Evolutionary conservation across 1,140 invertebrate genomes (phyloP), one percentile per base, ranked within the genome.

Genomic region (Heliothis virescens): DNA sequence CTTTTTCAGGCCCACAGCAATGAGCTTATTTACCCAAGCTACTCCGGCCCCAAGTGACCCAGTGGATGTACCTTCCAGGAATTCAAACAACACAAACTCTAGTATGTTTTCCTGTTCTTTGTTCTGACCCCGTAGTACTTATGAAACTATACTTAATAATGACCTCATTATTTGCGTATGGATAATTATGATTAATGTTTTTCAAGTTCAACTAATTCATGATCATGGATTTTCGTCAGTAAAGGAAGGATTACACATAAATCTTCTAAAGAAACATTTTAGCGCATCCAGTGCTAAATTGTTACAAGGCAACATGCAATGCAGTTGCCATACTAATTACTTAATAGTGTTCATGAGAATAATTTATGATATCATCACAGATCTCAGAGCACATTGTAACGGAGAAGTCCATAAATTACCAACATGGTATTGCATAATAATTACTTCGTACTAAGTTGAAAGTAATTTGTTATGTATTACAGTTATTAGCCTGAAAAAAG

Each of bases 1-100:
- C 15, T 80, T 60, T 92, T 93, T 75, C 88, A 95, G 96, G 53
- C 96, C 96, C 48, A 95, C 95, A 82, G 95, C 96, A 18, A 95
- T 95, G 88, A 95, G 95, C 83, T 92, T 96, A 75, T 97, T 96
- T 90, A 92, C 90, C 63, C 95, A 87, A 75, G 92, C 83, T 81
- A 95, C 90, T 79, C 95, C 90, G 59, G 63, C 87, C 0, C 91
- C 94, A 2, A 95, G 92, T 73, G 89, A 93, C 3, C 94, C 94
- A 21, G 90, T 95, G 1, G 83, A 94, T 63, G 90, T 95, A 21
- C 93, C 93, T 13, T 78, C 86, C 15, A 85, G 89, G 81, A 92
- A 87, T 59, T 88, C 87, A 62, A 60, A 75, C 57, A 63, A 62
- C 65, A 86, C 91, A 60, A 89, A 74, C 16, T 82, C 87, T 5